These are phyloP conservation scores for Columba janthina DNA, from an alignment of 2,113 vertebrate species.

Conservation along the genomic window DNA sequence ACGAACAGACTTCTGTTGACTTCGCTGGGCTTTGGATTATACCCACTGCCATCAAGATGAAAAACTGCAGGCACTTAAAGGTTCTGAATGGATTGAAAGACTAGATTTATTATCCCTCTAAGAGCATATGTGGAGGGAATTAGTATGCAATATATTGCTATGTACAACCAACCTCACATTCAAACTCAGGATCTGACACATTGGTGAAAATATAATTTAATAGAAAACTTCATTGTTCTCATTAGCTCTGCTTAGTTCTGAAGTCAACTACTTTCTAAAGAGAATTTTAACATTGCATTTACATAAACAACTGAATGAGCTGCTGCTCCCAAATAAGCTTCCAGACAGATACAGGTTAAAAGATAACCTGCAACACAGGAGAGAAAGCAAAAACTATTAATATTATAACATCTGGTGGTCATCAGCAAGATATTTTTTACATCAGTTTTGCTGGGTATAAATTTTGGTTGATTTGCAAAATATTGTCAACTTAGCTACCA, in stretches of 20 bases:
- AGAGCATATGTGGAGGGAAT: conserved; percentile 35
- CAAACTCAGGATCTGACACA: neutral
- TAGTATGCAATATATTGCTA: neutral
- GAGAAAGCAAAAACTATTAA: neutral
- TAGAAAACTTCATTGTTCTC: neutral
- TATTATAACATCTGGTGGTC: neutral
- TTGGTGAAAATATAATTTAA: neutral
- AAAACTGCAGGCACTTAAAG: conserved; percentile 33
- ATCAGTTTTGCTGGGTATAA: neutral
- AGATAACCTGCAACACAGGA: neutral
- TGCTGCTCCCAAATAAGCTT: neutral
- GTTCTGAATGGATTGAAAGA: conserved; percentile 23
- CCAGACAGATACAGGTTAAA: neutral
- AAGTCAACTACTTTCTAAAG: neutral
- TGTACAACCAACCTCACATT: neutral
- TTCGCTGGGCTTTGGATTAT: conserved; percentile 24
- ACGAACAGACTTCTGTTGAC: conserved; percentile 12
- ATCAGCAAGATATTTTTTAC: neutral
- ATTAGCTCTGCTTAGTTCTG: neutral
- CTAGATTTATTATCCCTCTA: conserved; percentile 30
- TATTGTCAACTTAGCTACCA: neutral
- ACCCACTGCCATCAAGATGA: conserved; percentile 20
- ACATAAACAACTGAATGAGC: neutral
- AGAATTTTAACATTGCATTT: neutral
- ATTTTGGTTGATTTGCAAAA: neutral